Base-by-base conservation (phyloP, 2,113 vertebrate genomes). In the Cryptomyrus ogoouensis region DNA sequence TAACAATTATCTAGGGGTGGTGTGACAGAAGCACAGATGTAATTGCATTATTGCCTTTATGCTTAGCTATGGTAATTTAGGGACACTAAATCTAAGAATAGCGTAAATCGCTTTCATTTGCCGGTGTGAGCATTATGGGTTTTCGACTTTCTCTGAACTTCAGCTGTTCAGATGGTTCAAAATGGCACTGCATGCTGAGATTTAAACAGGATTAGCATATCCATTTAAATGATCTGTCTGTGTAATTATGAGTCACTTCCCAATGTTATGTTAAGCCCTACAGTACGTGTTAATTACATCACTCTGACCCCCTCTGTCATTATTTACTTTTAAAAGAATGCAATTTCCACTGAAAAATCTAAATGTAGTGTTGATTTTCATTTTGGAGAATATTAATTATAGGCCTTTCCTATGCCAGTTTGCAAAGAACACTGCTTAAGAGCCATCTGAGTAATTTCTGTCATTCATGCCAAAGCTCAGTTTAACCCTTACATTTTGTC, bases 231-330 rank as follows among this genome's bases (percentile, higher is more conserved):
- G 88, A 95, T 95, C 93, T 92, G 93, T 94, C 93, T 92, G 93
- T 93, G 93, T 94, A 92, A 91, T 93, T 94, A 95, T 95, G 94
- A 94, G 91, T 92, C 92, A 91, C 93, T 95, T 95, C 94, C 93
- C 93, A 80, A 92, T 90, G 21, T 46, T 27, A 35, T 31, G 39
- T 46, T 84, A 84, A 90, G 91, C 88, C 90, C 90, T 90, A 92
- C 92, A 58, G 88, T 24, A 83, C 92, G 93, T 93, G 92, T 92
- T 90, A 89, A 88, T 84, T 88, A 53, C 66, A 89, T 53, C 21
- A 46, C 31, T 90, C 74, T 52, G 44, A 85, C 89, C 52, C 52
- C 56, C 92, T 84, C 90, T 93, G 91, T 94, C 94, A 93, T 92
- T 93, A 83, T 88, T 92, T 94, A 58, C 44, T 84, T 84, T 47